Conservation (phyloP, 2,113 vertebrate genomes). For the Dasyornis broadbenti region DNA sequence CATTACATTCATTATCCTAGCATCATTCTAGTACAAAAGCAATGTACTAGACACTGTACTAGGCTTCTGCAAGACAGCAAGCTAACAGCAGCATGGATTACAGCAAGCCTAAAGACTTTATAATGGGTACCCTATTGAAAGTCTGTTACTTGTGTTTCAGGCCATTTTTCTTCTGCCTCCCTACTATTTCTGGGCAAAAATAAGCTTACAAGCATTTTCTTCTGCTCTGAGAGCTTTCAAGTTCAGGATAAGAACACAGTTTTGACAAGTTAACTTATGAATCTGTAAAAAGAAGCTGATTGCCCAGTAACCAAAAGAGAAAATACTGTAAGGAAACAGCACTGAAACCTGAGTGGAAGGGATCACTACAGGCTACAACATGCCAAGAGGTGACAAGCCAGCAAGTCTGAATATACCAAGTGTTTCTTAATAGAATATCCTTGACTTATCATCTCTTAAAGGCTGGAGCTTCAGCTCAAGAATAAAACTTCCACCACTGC, state of each 20-base stretch:
- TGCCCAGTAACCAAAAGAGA: not conserved
- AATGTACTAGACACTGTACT: not conserved
- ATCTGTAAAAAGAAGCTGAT: not conserved
- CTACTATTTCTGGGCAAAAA: not conserved
- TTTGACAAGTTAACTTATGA: not conserved
- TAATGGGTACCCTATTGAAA: not conserved
- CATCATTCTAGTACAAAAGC: not conserved
- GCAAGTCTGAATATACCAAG: not conserved
- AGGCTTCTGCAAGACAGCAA: not conserved
- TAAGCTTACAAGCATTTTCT: not conserved
- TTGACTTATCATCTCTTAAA: not conserved
- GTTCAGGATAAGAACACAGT: not conserved
- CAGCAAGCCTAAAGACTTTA: not conserved
- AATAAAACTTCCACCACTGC: not conserved
- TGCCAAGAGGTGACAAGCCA: not conserved
- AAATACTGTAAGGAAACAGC: not conserved
- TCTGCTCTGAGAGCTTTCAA: not conserved
- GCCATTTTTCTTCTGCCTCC: not conserved
- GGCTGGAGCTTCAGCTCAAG: not conserved
- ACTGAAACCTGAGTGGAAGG: not conserved
- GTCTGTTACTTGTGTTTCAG: not conserved
- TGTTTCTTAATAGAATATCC: not conserved
- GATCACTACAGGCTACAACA: not conserved
- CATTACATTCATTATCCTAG: not conserved
- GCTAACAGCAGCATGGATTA: not conserved